Conservation (phyloP, 92 coral and sea anemone genomes). For the Paragorgia papillata region DNA sequence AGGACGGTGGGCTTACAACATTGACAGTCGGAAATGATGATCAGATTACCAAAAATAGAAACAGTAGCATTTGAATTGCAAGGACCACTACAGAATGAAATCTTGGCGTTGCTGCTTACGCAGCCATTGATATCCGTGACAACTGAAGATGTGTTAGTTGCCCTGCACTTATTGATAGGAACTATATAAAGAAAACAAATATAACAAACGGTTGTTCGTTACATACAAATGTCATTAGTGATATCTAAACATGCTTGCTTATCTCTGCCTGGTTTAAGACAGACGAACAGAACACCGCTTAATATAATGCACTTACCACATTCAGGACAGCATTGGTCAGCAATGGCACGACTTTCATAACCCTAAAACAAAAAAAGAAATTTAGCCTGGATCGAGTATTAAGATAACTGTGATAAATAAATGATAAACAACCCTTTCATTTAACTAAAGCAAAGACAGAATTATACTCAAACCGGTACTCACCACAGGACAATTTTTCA, state of each 20-base stretch:
- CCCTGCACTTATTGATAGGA: constrained; percentile 18
- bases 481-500: constrained; percentile 13
- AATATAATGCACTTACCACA: constrained; percentile 37
- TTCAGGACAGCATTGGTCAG: constrained; percentile 24
- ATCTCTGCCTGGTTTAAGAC: too few relatives aligned
- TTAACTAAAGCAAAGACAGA: too few relatives aligned
- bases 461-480: neutral
- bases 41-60: constrained; percentile 15
- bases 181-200: neutral
- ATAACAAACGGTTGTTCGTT: too few relatives aligned
- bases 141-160: neutral
- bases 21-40: constrained; percentile 40
- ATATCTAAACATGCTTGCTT: too few relatives aligned
- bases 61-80: constrained; percentile 23
- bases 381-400: neutral
- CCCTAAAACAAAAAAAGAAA: constrained; percentile 3
- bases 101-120: constrained; percentile 7
- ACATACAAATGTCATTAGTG: too few relatives aligned
- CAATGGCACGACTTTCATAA: constrained; percentile 1
- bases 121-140: constrained; percentile 22
- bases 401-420: too few relatives aligned
- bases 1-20: constrained; percentile 76
- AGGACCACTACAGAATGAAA: constrained; percentile 22
- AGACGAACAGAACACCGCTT: too few relatives aligned
- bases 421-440: too few relatives aligned